These are phyloP conservation scores for Potamilus streckersoni DNA, from an alignment of 1,140 invertebrate species.

Conservation along the genomic window DNA sequence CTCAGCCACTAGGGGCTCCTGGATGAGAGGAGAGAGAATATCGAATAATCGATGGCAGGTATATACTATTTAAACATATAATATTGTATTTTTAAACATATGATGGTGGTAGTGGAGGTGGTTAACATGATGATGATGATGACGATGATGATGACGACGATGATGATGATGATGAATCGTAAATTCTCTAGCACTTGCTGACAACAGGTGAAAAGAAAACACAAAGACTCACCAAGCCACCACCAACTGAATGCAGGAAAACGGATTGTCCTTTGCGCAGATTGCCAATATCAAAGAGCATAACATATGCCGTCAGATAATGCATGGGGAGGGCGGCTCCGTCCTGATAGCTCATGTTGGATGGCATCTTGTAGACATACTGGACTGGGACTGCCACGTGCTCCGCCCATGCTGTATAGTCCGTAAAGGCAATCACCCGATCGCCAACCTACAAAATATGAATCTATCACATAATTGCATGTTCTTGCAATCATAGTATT, in stretches of 20 bases:
- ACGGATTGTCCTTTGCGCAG: constrained; percentile 83
- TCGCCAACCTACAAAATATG: constrained; percentile 79
- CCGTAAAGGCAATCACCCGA: constrained; percentile 84
- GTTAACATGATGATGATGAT: too few relatives aligned
- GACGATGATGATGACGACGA: too few relatives aligned
- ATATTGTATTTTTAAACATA: too few relatives aligned
- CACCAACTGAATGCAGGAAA: constrained; percentile 86
- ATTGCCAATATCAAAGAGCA: constrained; percentile 86
- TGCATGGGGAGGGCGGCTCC: constrained; percentile 87
- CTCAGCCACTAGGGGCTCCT: too few relatives aligned
- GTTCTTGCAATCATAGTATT: background rate
- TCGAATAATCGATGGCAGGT: too few relatives aligned
- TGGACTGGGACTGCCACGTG: constrained; percentile 81
- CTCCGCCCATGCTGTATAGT: constrained; percentile 88
- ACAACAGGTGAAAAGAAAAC: background rate
- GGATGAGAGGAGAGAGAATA: too few relatives aligned
- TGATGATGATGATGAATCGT: too few relatives aligned
- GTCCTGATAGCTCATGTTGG: constrained; percentile 81
- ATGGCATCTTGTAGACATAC: constrained; percentile 83
- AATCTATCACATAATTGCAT: background rate
- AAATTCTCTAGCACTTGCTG: too few relatives aligned
- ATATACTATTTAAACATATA: too few relatives aligned
- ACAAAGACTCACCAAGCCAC: constrained; percentile 84
- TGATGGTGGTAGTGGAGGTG: too few relatives aligned
- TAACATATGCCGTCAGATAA: constrained; percentile 86